Evolutionary conservation across 2,888 invertebrate genomes (phyloP).

Genomic region (Sialis fuliginosa): DNA sequence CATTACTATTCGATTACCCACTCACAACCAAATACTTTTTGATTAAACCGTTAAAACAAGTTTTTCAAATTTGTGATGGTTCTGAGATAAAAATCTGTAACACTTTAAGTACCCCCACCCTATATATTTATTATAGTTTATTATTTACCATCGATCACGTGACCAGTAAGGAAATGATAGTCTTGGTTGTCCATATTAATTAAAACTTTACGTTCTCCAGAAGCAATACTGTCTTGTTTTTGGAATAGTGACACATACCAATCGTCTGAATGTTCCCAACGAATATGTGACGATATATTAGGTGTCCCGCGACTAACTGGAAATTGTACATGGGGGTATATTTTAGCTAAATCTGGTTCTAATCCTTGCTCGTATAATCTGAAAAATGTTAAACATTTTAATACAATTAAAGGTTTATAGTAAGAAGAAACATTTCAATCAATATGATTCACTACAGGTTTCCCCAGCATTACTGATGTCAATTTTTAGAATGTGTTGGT

Average conservation of each 20-base stretch:
- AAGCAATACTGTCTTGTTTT: constrained; percentile 45
- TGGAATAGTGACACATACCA: constrained; percentile 55
- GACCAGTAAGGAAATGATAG: constrained; percentile 56
- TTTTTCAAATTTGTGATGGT: too few species aligned
- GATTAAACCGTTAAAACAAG: too few species aligned
- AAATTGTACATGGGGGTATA: constrained; percentile 58
- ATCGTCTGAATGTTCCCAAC: constrained; percentile 72
- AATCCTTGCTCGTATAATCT: constrained; percentile 64
- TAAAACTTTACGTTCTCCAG: constrained; percentile 42
- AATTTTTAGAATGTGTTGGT: too few species aligned
- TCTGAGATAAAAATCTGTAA: too few species aligned
- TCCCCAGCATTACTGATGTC: too few species aligned
- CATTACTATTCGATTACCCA: too few species aligned
- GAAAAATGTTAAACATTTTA: constrained; percentile 16
- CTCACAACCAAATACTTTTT: too few species aligned
- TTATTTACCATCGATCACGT: constrained; percentile 63
- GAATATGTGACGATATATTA: constrained; percentile 65
- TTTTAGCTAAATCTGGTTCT: constrained; percentile 50
- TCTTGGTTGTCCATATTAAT: constrained; percentile 45
- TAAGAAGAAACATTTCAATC: not conserved
- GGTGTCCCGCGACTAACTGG: constrained; percentile 80
- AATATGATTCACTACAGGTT: too few species aligned
- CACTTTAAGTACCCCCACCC: too few species aligned
- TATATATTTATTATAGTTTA: too few species aligned
- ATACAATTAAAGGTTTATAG: not conserved